Conservation (phyloP, 2,797 vertebrate species). For the Trematomus bernacchii region DNA sequence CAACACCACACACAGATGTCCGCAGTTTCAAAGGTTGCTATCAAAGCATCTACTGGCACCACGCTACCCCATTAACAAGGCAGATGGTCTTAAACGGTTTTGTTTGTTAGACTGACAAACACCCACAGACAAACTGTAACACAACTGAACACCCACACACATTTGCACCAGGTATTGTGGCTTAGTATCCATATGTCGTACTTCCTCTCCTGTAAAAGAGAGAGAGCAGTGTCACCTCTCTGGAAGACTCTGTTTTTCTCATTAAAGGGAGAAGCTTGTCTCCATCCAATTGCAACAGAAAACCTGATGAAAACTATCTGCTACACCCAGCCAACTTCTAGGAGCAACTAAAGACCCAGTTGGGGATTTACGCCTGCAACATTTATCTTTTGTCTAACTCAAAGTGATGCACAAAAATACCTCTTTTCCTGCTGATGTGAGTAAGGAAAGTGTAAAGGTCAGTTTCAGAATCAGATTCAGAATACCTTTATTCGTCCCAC, state of each 20-base stretch:
- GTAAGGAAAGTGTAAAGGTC: not conserved
- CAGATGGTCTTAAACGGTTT: slow-evolving; percentile 73
- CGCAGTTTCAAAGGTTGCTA: slow-evolving; percentile 71
- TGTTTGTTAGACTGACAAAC: slow-evolving; percentile 71
- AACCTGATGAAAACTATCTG: slow-evolving; percentile 25
- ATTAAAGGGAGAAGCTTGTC: slow-evolving; percentile 42
- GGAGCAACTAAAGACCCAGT: slow-evolving; percentile 3
- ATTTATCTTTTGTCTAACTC: slow-evolving; percentile 12
- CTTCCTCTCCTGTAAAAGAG: slow-evolving; percentile 35
- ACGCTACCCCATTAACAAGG: slow-evolving; percentile 66
- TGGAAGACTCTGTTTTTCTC: slow-evolving; percentile 43
- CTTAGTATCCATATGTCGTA: slow-evolving; percentile 53
- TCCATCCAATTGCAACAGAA: slow-evolving; percentile 22
- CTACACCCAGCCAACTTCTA: slow-evolving; percentile 1
- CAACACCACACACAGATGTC: slow-evolving; percentile 71
- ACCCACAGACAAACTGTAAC: slow-evolving; percentile 62
- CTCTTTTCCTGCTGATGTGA: not conserved
- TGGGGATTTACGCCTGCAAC: slow-evolving; percentile 5
- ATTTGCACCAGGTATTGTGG: slow-evolving; percentile 54
- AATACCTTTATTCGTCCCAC: too few relatives aligned
- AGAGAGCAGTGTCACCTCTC: slow-evolving; percentile 40
- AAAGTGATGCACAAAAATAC: not conserved
- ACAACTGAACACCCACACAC: slow-evolving; percentile 58
- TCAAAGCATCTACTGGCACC: slow-evolving; percentile 67
- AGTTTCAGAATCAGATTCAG: not conserved